Conservation (phyloP, 2,797 vertebrate species). For the Pyrocephalus nanus region DNA sequence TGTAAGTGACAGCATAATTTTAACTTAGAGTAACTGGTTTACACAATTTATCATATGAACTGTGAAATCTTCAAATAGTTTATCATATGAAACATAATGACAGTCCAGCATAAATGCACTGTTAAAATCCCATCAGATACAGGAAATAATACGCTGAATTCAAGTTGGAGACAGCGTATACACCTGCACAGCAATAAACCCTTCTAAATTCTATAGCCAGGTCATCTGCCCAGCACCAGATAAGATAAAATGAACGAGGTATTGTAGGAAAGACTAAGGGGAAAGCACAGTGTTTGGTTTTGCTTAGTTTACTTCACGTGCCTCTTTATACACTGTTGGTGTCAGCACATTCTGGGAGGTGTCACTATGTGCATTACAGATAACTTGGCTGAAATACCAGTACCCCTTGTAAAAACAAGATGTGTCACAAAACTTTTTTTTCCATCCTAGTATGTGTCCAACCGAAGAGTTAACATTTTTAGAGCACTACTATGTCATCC, state of each 20-base stretch:
- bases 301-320: background rate
- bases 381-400: slow-evolving; percentile 13
- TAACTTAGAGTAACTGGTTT: slow-evolving; percentile 27
- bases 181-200: background rate
- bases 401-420: slow-evolving; percentile 6
- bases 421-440: slow-evolving; percentile 15
- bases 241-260: background rate
- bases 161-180: background rate
- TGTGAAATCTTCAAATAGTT: slow-evolving; percentile 9
- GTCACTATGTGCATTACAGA: background rate
- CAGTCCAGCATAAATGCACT: background rate
- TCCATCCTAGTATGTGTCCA: slow-evolving; percentile 16
- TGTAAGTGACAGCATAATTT: slow-evolving; percentile 6
- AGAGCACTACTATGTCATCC: slow-evolving; percentile 49
- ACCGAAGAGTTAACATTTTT: background rate
- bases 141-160: background rate
- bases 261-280: background rate
- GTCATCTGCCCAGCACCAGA: slow-evolving; percentile 11
- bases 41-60: background rate
- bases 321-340: background rate
- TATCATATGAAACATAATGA: background rate
- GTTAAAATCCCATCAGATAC: background rate
- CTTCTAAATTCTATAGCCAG: background rate
- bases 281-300: background rate
- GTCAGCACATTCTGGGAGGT: background rate